These are phyloP conservation scores for Oreochromis tanganicae DNA, from an alignment of 2,113 vertebrate species.

Conservation along the genomic window DNA sequence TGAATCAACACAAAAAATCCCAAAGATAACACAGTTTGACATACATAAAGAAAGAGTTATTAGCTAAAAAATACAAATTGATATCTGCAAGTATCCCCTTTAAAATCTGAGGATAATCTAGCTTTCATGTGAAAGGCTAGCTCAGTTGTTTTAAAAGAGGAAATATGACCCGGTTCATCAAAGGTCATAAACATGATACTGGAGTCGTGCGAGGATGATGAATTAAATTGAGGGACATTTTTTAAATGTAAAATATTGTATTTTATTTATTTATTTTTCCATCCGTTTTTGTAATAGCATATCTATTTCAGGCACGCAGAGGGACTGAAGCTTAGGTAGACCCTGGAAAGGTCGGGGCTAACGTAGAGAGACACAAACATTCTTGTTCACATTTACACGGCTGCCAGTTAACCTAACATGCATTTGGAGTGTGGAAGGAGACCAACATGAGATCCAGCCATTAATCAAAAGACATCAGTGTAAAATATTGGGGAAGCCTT, in stretches of 20 bases:
- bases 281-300: rapidly evolving
- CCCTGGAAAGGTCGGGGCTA: neutral
- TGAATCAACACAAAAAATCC: neutral
- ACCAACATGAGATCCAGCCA: neutral
- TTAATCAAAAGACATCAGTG: neutral
- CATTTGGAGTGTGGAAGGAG: neutral
- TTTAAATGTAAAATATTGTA: neutral
- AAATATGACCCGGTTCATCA: neutral
- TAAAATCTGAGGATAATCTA: neutral
- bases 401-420: neutral
- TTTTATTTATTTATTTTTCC: neutral
- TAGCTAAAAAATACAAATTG: neutral
- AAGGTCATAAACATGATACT: neutral
- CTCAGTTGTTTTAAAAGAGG: neutral
- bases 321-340: neutral
- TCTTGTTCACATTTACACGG: neutral
- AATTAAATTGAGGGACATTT: neutral
- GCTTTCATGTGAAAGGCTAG: neutral
- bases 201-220: neutral
- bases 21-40: neutral
- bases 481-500: neutral
- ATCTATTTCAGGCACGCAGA: neutral
- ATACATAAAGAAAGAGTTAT: neutral
- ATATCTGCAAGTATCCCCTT: neutral
- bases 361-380: neutral